These are phyloP conservation scores for Taenaris catops DNA, from an alignment of 2,888 invertebrate genomes.

Conservation along the genomic window DNA sequence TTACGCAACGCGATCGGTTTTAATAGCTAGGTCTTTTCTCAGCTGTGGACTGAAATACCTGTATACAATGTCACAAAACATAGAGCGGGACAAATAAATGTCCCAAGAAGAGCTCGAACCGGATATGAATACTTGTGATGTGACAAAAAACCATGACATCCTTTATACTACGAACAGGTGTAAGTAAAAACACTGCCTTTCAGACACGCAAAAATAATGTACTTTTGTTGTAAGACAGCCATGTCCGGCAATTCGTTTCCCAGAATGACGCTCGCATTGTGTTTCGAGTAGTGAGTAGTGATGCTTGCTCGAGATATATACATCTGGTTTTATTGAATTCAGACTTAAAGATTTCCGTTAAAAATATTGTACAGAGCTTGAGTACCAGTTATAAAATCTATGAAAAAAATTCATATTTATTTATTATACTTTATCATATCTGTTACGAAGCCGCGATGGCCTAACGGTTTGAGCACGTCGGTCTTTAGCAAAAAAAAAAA, in stretches of 20 bases:
- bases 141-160: conserved; percentile 38
- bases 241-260: conserved; percentile 59
- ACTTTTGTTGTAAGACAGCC: conserved; percentile 47
- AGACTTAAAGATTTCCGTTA: no score
- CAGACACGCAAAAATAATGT: conserved; percentile 13
- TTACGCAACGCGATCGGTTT: conserved; percentile 78
- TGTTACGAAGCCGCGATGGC: no score
- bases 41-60: conserved; percentile 50
- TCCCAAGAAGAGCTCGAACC: conserved; percentile 9
- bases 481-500: no score
- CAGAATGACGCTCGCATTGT: conserved; percentile 32
- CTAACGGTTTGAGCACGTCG: no score
- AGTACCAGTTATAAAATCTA: no score
- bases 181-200: conserved; percentile 8
- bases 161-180: conserved; percentile 12
- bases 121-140: conserved; percentile 27
- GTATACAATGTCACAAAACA: no score
- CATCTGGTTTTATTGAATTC: no score
- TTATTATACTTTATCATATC: no score
- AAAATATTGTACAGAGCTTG: no score
- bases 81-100: no score
- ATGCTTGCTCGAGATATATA: conserved; percentile 58
- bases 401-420: no score
- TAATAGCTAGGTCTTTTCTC: conserved; percentile 74
- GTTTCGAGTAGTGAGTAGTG: conserved; percentile 31